Conservation (phyloP, 2,113 vertebrate species). For the Myrmecophaga tridactyla region DNA sequence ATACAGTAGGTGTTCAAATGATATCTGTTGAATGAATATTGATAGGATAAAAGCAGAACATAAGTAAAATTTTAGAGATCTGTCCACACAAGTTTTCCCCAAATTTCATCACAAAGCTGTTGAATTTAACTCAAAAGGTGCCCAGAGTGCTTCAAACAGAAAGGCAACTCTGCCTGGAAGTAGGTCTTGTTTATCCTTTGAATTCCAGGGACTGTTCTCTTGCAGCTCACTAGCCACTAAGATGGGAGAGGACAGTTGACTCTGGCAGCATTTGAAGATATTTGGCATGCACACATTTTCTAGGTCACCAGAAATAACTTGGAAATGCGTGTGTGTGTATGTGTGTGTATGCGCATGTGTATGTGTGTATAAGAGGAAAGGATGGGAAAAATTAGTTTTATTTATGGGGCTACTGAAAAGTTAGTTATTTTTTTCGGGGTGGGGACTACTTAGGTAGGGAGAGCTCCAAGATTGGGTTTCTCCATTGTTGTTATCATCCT, state of each 20-base stretch:
- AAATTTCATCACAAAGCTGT: constrained; percentile 24
- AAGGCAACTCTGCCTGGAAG: constrained; percentile 30
- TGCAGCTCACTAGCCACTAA: constrained; percentile 27
- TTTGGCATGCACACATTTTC: constrained; percentile 43
- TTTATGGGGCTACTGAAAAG: constrained; percentile 29
- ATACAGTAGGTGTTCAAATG: neutral
- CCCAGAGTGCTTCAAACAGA: constrained; percentile 16
- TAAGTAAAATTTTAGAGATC: neutral
- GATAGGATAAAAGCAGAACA: neutral
- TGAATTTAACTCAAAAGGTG: constrained; percentile 15
- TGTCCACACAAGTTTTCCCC: neutral
- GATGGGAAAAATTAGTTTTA: constrained; percentile 31
- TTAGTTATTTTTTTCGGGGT: neutral
- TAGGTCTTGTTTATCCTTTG: constrained; percentile 47
- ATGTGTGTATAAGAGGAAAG: neutral
- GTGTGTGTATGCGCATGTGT: neutral
- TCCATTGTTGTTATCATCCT: neutral
- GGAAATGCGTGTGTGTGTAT: neutral
- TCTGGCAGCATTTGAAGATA: constrained; percentile 43
- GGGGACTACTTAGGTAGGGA: neutral
- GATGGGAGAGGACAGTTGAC: neutral
- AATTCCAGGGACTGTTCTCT: constrained; percentile 21
- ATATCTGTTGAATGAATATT: neutral
- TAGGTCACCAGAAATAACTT: constrained; percentile 67
- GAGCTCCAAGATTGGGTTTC: neutral